Conservation (phyloP, 2,888 invertebrate species). For the Thyatira batis region DNA sequence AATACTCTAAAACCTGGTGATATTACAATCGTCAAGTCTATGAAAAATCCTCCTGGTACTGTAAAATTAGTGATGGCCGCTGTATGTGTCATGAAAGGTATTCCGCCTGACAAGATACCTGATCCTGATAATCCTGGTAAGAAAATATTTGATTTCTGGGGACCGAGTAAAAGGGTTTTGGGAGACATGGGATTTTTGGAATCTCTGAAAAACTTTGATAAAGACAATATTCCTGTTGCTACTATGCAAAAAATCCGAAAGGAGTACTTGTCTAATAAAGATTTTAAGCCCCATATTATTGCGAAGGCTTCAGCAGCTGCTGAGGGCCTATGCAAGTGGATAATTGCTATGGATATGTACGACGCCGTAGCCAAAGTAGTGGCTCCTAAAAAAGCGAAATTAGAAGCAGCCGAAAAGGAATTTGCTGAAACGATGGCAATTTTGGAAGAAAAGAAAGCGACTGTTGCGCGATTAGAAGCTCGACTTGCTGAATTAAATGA, state of each 20-base stretch:
- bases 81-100: slow-evolving; percentile 93
- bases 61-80: slow-evolving; percentile 94
- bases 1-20: slow-evolving; percentile 93
- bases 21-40: slow-evolving; percentile 92
- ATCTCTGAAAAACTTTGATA: slow-evolving; percentile 89
- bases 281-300: slow-evolving; percentile 90
- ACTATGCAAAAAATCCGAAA: slow-evolving; percentile 89
- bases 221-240: slow-evolving; percentile 89
- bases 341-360: slow-evolving; percentile 94
- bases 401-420: slow-evolving; percentile 90
- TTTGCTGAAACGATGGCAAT: slow-evolving; percentile 92
- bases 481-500: slow-evolving; percentile 87
- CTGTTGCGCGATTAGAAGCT: slow-evolving; percentile 89
- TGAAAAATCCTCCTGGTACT: slow-evolving; percentile 93
- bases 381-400: slow-evolving; percentile 92
- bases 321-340: slow-evolving; percentile 96
- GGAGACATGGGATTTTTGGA: slow-evolving; percentile 92
- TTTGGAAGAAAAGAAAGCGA: slow-evolving; percentile 90
- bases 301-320: slow-evolving; percentile 97
- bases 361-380: slow-evolving; percentile 92
- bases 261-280: slow-evolving; percentile 88
- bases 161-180: slow-evolving; percentile 90
- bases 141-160: slow-evolving; percentile 91
- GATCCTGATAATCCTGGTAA: slow-evolving; percentile 86
- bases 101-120: slow-evolving; percentile 88